phyloP scores from a whole-genome alignment of 1,140 invertebrate species.

The Hylaeus volcanicus region DNA sequence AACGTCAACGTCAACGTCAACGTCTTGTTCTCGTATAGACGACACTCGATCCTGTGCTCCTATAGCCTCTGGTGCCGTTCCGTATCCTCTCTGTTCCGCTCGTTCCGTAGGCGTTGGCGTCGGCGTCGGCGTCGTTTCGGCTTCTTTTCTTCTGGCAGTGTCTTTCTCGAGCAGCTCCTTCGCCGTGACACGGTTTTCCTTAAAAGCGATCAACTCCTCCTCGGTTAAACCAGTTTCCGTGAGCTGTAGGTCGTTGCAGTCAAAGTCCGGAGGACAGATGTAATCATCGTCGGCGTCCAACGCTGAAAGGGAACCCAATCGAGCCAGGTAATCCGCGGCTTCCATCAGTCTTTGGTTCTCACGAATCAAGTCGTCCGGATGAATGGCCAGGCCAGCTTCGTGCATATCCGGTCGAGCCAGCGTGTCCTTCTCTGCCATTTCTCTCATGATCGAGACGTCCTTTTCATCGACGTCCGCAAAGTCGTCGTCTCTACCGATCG shows the following conservation, averaged over 20 bases:
- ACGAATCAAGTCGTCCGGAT: constrained; percentile 25
- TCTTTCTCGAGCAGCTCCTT: background rate
- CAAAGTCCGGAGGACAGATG: constrained; percentile 39
- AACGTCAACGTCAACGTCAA: too few species aligned
- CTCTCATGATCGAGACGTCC: constrained; percentile 3
- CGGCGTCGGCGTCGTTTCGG: background rate
- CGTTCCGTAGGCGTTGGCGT: background rate
- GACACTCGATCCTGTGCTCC: too few species aligned
- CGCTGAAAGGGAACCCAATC: constrained; percentile 37
- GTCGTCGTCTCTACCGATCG: constrained; percentile 34
- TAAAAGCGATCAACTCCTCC: constrained; percentile 28
- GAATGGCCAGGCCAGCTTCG: background rate
- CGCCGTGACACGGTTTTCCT: constrained; percentile 1
- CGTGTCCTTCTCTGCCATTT: background rate
- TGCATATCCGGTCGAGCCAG: background rate
- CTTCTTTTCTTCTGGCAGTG: background rate
- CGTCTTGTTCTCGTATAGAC: too few species aligned
- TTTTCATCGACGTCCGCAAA: constrained; percentile 34
- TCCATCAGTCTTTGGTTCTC: constrained; percentile 9
- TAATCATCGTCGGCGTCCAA: constrained; percentile 37
- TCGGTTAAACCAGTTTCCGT: constrained; percentile 33
- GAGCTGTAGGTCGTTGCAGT: constrained; percentile 50
- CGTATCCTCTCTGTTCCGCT: background rate
- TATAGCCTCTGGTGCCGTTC: background rate
- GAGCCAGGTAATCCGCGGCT: constrained; percentile 6